These are phyloP conservation scores for Schizotus pectinicornis DNA, from an alignment of 2,888 invertebrate genomes.

Conservation along the genomic window DNA sequence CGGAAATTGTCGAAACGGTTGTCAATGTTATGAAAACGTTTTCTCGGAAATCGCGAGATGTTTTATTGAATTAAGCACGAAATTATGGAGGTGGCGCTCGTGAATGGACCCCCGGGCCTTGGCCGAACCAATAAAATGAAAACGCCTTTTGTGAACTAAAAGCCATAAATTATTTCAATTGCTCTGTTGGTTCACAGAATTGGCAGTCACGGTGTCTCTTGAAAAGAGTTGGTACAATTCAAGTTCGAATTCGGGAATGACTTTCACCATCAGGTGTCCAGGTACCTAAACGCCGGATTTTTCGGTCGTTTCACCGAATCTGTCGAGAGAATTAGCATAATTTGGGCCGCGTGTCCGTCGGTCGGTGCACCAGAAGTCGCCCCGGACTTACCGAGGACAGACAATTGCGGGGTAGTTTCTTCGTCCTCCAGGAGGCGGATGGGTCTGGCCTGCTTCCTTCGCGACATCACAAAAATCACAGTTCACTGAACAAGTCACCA, in stretches of 20 bases:
- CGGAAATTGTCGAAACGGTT: too few species aligned
- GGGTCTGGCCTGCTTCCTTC: constrained; percentile 64
- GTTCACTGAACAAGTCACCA: constrained; percentile 46
- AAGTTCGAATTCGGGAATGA: too few species aligned
- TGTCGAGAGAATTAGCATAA: constrained; percentile 31
- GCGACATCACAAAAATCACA: constrained; percentile 58
- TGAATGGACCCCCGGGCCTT: not conserved
- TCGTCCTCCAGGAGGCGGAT: constrained; percentile 62
- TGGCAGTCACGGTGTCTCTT: constrained; percentile 21
- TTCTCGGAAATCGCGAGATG: too few species aligned
- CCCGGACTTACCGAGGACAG: constrained; percentile 38
- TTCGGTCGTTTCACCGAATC: constrained; percentile 29
- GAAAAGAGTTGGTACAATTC: constrained; percentile 20
- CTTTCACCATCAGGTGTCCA: too few species aligned
- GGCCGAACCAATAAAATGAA: constrained; percentile 17
- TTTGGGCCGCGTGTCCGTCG: constrained; percentile 33
- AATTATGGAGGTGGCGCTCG: too few species aligned
- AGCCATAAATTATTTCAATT: constrained; percentile 30
- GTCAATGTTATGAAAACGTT: too few species aligned
- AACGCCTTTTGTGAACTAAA: constrained; percentile 12
- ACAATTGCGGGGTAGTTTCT: constrained; percentile 49
- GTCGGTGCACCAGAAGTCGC: constrained; percentile 31
- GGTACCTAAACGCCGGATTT: constrained; percentile 41
- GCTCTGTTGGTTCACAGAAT: constrained; percentile 24
- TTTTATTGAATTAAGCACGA: too few species aligned